These are phyloP conservation scores for Zygaena filipendulae DNA, from an alignment of 2,888 invertebrate species.

Conservation along the genomic window DNA sequence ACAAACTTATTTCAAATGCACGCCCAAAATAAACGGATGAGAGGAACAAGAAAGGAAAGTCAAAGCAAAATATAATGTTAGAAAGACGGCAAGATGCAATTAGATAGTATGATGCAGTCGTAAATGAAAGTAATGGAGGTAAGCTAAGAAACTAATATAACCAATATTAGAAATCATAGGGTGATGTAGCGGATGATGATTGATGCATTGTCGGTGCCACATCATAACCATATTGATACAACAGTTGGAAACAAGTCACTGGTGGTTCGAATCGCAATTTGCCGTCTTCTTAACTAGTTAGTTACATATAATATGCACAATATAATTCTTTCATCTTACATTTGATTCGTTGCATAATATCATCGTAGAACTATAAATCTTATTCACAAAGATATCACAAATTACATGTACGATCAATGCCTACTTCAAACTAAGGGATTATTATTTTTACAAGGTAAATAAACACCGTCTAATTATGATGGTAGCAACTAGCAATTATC, in stretches of 20 bases:
- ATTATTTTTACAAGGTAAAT: too few species aligned
- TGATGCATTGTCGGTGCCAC: constrained; percentile 59
- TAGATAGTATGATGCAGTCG: constrained; percentile 46
- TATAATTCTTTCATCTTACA: too few species aligned
- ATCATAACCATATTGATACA: constrained; percentile 44
- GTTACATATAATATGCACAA: too few species aligned
- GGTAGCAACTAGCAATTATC: too few species aligned
- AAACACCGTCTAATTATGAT: too few species aligned
- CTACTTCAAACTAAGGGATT: too few species aligned
- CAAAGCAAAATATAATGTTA: constrained; percentile 48
- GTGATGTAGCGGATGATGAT: constrained; percentile 48
- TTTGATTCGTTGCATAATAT: too few species aligned
- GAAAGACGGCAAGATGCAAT: constrained; percentile 68
- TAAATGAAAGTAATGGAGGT: constrained; percentile 54
- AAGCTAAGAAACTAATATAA: constrained; percentile 43
- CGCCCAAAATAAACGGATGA: constrained; percentile 17
- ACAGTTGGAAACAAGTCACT: too few species aligned
- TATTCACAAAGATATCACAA: constrained; percentile 17
- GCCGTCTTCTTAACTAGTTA: constrained; percentile 58
- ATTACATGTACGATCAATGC: too few species aligned
- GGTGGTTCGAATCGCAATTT: constrained; percentile 49
- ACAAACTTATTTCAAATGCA: too few species aligned
- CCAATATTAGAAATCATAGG: constrained; percentile 33
- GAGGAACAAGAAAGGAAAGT: constrained; percentile 29
- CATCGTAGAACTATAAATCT: constrained; percentile 20